Conservation (phyloP, 2,797 vertebrate species). For the Lacerta viridis region DNA sequence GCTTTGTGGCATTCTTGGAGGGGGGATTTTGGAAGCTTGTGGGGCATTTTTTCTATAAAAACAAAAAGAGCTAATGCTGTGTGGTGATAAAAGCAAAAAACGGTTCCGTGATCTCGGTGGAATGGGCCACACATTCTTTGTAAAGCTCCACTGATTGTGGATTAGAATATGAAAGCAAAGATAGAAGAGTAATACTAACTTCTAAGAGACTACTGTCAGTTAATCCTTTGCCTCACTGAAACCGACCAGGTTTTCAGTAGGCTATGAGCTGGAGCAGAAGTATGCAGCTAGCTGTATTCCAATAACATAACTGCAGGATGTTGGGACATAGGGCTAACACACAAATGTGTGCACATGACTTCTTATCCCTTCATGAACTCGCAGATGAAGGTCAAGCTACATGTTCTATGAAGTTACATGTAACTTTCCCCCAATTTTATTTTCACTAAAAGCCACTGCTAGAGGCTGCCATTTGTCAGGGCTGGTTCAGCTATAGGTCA, state of each 20-base stretch:
- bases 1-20: neutral
- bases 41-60: neutral
- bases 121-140: neutral
- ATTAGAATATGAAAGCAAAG: neutral
- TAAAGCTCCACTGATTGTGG: neutral
- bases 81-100: neutral
- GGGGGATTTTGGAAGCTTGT: constrained; percentile 49
- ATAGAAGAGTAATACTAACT: neutral
- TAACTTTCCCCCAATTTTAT: no score
- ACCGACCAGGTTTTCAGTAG: neutral
- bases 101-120: rapidly evolving
- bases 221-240: constrained; percentile 49
- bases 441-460: neutral
- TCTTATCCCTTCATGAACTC: neutral
- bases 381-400: neutral
- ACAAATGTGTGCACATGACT: neutral
- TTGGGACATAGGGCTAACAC: neutral
- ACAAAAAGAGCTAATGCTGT: neutral
- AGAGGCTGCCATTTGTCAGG: neutral
- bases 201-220: constrained; percentile 45
- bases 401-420: neutral
- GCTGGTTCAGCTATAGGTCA: no score
- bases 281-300: neutral
- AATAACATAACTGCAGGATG: neutral
- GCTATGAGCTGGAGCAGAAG: neutral